Base-by-base conservation (phyloP, 2,113 vertebrate genomes). In the Urocynchramus pylzowi region DNA sequence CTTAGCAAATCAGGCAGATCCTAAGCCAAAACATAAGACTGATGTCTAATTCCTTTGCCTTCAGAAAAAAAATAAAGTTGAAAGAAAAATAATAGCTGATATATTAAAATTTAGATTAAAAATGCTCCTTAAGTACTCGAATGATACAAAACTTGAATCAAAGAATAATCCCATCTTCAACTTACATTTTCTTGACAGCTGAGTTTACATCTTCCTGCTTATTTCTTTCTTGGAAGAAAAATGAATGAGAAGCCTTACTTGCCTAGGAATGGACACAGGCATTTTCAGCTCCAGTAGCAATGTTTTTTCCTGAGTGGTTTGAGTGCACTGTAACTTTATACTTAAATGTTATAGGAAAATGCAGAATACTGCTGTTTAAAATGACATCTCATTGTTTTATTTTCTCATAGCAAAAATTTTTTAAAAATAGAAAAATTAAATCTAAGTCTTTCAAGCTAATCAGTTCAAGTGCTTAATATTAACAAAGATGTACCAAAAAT, bases 81-180 rank as follows among this genome's bases (percentile, higher is more conserved):
- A 83, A 91, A 84, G 15, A 65, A 93, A 75, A 83, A 39, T 31
- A 63, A 52, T 50, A 67, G 10, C 15, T 68, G 14, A 37, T 44
- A 86, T 20, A 59, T 76, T 71, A 35, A 81, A 76, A 4, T 67
- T 89, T 71, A 84, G 68, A 86, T 64, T 80, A 56, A 73, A 93
- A 83, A 60, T 64, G 6, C 1, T 73, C 11, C 30, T 64, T 54
- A 68, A 82, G 23, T 37, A 53, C 6, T 35, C 37, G 5, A 45
- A 3, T 45, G 64, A 54, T 54, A 18, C 11, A 57, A 75, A 75
- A 78, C 19, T 56, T 85, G 54, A 54, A 54, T 69, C 15, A 61
- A 84, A 77, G 16, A 75, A 56, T 67, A 79, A 67, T 63, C 23
- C 4, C 6, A 31, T 71, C 37, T 95, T 44, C 31, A 67, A 26